Conservation (phyloP, 2,113 vertebrate genomes). For the Amblyornis subalaris region DNA sequence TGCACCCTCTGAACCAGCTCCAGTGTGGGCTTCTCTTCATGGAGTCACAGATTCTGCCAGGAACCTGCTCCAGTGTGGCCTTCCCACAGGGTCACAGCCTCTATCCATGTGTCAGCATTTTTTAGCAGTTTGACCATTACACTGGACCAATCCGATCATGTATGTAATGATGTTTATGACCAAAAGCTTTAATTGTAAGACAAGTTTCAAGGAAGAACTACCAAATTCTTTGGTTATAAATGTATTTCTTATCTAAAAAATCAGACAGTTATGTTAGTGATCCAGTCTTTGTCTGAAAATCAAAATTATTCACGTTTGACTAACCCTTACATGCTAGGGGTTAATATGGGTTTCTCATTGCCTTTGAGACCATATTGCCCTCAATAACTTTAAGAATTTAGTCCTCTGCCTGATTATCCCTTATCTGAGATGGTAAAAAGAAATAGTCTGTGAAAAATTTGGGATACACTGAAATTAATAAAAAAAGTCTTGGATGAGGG, state of each 20-base stretch:
- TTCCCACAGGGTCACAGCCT: neutral
- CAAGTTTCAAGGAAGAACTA: neutral
- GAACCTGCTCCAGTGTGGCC: neutral
- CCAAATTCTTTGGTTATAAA: neutral
- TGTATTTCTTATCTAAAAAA: neutral
- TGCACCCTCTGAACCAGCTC: neutral
- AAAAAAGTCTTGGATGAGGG: neutral
- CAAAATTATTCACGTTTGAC: neutral
- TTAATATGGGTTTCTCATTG: neutral
- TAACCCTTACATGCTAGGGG: neutral
- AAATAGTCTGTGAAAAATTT: neutral
- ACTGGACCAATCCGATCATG: neutral
- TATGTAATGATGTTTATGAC: neutral
- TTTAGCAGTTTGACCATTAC: neutral
- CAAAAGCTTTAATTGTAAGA: neutral
- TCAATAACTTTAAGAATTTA: neutral
- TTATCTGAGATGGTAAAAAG: neutral
- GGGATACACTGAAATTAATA: neutral
- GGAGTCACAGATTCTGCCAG: neutral
- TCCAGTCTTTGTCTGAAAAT: neutral
- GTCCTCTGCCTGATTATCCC: neutral
- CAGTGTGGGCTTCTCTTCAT: fast-evolving
- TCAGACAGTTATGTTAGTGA: neutral
- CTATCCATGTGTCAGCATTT: neutral
- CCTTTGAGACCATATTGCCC: neutral